Evolutionary conservation across 2,797 vertebrate species (phyloP), one percentile per base, ranked within the genome.

Genomic region (Gallinago stenura): DNA sequence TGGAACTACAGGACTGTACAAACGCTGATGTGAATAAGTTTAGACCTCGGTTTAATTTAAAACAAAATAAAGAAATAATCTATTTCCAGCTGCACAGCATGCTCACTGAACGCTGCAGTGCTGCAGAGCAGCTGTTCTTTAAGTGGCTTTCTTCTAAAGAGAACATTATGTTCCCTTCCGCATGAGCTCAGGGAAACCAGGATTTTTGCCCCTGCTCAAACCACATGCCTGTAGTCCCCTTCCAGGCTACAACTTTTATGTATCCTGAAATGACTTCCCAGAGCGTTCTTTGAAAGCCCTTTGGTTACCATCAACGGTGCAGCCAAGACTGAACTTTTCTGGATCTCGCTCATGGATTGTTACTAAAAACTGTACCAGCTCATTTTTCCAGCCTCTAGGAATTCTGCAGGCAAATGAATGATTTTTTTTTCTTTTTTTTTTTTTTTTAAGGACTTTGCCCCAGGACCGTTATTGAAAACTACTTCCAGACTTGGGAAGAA

Each of bases 181-280:
- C 85, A 58, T 33, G 37, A 90, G 85, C 90, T 66, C n/a, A 1
- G 2, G 82, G 75, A 26, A 89, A 53, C 60, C 69, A 64, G 94
- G 41, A 82, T 39, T 90, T 86, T 15, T 93, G 93, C 92, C 81
- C 89, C 92, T 79, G 77, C 72, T 85, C 20, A 89, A 93, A 83
- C 86, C 88, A 87, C 90, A 93, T 33, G 46, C 75, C 21, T 78
- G 77, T 14, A 95, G 90, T 53, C 77, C 76, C 72, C 57, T 90
- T 88, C 70, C 62, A 90, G 83, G 57, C 90, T 88, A 64, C 54
- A 68, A 58, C 58, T 83, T 83, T 22, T 46, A 61, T 17, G 77
- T 87, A 90, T 93, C 96, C 96, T 83, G 83, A 96, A 84, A 95
- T 89, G 90, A 95, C 90, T 92, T 96, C 75, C 83, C 73, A 72